These are phyloP conservation scores for Panthera uncia DNA, from an alignment of 2,113 vertebrate genomes.

Conservation along the genomic window DNA sequence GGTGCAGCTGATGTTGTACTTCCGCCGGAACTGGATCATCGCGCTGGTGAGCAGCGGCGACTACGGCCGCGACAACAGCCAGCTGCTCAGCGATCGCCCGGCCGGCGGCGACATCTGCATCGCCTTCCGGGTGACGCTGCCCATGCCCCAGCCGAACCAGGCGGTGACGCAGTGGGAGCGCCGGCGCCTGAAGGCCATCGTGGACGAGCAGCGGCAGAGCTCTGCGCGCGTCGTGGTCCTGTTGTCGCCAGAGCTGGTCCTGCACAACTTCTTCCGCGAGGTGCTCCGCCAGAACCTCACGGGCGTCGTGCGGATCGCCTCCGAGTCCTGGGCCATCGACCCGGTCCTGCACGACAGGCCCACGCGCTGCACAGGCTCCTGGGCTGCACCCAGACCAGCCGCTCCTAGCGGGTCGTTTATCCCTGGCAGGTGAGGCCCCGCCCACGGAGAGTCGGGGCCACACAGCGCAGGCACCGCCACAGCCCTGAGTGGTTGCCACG, in stretches of 20 bases:
- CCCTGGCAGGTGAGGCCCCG: slow-evolving; percentile 86
- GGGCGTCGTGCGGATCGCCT: slow-evolving; percentile 87
- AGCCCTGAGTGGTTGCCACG: neutral
- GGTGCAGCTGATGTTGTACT: slow-evolving; percentile 83
- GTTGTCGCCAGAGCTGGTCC: slow-evolving; percentile 84
- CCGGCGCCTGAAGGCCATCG: slow-evolving; percentile 75
- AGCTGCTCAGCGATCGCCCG: slow-evolving; percentile 78
- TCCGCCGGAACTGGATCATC: slow-evolving; percentile 89
- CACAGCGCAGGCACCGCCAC: rapidly evolving
- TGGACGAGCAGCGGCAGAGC: slow-evolving; percentile 77
- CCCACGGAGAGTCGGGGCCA: neutral
- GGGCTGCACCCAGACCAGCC: slow-evolving; percentile 79
- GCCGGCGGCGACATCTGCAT: slow-evolving; percentile 82
- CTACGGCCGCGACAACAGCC: slow-evolving; percentile 86
- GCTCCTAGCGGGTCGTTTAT: slow-evolving; percentile 75
- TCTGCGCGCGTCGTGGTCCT: slow-evolving; percentile 86
- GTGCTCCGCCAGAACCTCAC: slow-evolving; percentile 84
- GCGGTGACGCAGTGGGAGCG: rapidly evolving
- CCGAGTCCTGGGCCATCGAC: slow-evolving; percentile 88
- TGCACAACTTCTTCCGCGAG: slow-evolving; percentile 81
- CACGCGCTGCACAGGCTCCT: slow-evolving; percentile 87
- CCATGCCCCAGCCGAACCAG: neutral
- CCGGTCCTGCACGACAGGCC: slow-evolving; percentile 82
- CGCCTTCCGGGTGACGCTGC: slow-evolving; percentile 88
- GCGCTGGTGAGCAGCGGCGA: slow-evolving; percentile 86